These are phyloP conservation scores for Cataglyphis livida DNA, from an alignment of 2,888 invertebrate genomes.

Conservation along the genomic window DNA sequence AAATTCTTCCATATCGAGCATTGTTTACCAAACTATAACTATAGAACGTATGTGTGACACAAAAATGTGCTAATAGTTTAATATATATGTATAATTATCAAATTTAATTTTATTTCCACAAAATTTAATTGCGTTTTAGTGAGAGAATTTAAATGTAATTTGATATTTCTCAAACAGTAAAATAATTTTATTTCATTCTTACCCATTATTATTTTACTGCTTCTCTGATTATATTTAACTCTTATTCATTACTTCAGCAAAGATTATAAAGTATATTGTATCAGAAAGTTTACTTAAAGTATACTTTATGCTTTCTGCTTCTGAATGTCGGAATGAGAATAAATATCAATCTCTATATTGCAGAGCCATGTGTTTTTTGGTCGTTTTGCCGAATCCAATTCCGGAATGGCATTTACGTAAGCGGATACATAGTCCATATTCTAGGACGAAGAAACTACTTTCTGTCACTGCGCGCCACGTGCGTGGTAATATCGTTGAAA, in stretches of 20 bases:
- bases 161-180: not conserved
- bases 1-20: conserved; percentile 4
- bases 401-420: conserved; percentile 22
- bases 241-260: not conserved
- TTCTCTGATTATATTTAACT: not conserved
- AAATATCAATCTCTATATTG: conserved; percentile 16
- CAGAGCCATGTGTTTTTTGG: conserved; percentile 16
- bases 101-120: conserved; percentile 1
- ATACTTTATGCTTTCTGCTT: conserved; percentile 36
- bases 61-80: not conserved
- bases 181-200: not conserved
- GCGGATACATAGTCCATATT: conserved; percentile 22
- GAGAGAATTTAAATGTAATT: not conserved
- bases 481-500: conserved; percentile 67
- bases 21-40: conserved; percentile 14
- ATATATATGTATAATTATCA: not conserved
- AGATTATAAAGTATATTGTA: not conserved
- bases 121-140: not conserved
- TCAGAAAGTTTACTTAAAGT: conserved; percentile 1
- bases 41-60: conserved; percentile 1
- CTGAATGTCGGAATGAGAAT: conserved; percentile 23
- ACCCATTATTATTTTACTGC: conserved; percentile 14
- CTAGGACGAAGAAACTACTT: conserved; percentile 39
- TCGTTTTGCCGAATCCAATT: conserved; percentile 28
- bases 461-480: conserved; percentile 35